A percentile compares a stretch with the other conserved stretches of the same genome.
phyloP scores from a whole-genome alignment of 1,140 invertebrate species.

The Chelonus insularis region DNA sequence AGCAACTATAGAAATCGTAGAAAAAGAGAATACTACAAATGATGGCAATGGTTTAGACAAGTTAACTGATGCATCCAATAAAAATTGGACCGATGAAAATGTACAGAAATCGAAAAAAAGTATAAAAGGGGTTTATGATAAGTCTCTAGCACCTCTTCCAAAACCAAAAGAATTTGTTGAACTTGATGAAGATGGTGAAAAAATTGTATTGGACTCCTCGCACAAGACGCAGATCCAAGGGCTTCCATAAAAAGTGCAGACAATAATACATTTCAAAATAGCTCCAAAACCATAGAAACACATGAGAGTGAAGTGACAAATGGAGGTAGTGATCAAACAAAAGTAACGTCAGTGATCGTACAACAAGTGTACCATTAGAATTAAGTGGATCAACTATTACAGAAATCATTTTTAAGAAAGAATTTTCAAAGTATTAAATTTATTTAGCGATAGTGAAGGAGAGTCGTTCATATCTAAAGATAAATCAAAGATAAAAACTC shows the following conservation, averaged over 20 bases:
- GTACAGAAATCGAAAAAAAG: constrained; percentile 35
- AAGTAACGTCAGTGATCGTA: constrained; percentile 26
- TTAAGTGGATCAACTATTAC: background rate
- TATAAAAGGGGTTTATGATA: constrained; percentile 48
- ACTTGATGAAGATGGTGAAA: no score
- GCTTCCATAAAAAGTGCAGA: constrained; percentile 36
- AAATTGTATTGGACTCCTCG: no score
- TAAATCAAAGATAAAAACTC: constrained; percentile 32
- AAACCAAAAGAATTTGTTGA: no score
- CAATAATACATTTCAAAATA: constrained; percentile 33
- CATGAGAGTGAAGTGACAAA: constrained; percentile 32
- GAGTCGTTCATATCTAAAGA: constrained; percentile 38
- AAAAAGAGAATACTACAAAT: no score
- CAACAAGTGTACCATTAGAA: constrained; percentile 22
- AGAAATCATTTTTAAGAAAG: constrained; percentile 13
- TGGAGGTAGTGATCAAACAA: constrained; percentile 30
- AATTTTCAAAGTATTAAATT: constrained; percentile 30
- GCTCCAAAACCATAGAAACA: no score
- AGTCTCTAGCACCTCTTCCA: constrained; percentile 26
- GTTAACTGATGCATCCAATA: no score
- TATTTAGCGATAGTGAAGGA: constrained; percentile 39
- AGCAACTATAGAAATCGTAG: no score
- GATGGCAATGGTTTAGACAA: no score
- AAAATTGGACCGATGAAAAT: background rate
- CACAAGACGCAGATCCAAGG: constrained; percentile 28